These are phyloP conservation scores for Latrodectus geometricus DNA, from an alignment of 1,140 invertebrate genomes.

Conservation along the genomic window DNA sequence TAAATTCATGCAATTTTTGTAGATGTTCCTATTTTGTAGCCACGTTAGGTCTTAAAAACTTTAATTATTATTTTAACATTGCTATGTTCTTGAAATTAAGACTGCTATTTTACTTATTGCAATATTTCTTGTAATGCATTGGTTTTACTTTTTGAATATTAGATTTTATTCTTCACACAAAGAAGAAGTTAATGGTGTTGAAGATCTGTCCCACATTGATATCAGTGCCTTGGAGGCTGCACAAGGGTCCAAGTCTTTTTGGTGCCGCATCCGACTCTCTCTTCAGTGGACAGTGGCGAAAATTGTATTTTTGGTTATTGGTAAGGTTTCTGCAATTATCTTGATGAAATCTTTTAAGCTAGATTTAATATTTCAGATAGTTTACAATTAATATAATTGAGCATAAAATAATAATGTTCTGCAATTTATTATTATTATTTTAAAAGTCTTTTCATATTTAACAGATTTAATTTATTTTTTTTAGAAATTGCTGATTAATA, in stretches of 20 bases:
- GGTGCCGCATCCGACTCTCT: conserved; percentile 47
- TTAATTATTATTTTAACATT: conserved; percentile 27
- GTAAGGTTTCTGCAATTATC: neutral
- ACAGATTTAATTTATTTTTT: too few species aligned
- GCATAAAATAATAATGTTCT: neutral
- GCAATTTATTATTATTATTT: too few species aligned
- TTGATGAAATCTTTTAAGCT: too few species aligned
- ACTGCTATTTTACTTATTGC: too few species aligned
- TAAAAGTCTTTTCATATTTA: too few species aligned
- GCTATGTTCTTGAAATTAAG: too few species aligned
- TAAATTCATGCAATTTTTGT: too few species aligned
- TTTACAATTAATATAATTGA: neutral
- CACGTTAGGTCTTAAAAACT: conserved; percentile 32
- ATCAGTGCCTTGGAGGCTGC: conserved; percentile 45
- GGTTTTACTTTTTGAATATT: too few species aligned
- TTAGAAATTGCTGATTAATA: neutral
- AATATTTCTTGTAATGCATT: too few species aligned
- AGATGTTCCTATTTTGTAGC: too few species aligned
- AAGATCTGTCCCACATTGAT: neutral
- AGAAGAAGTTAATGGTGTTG: neutral
- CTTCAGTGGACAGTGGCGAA: conserved; percentile 23
- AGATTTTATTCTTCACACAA: neutral
- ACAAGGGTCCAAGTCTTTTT: conserved; percentile 36
- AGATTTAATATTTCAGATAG: too few species aligned
- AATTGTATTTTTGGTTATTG: neutral